Conservation (phyloP, 2,797 vertebrate species). For the Pantherophis vulpinus region DNA sequence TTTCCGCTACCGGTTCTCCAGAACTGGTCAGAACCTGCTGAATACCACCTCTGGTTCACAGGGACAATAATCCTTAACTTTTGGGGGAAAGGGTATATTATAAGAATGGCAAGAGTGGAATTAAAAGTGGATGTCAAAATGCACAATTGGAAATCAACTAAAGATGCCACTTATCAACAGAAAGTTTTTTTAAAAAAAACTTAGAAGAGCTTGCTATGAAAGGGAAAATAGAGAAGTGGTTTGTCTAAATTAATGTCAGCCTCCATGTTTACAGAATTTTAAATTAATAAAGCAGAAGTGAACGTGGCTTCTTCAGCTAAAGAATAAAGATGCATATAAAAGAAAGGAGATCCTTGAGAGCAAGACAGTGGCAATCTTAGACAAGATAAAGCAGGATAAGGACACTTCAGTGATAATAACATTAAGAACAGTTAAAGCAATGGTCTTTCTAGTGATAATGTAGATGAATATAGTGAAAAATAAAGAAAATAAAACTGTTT, state of each 20-base stretch:
- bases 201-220: background rate
- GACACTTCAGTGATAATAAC: background rate
- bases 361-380: background rate
- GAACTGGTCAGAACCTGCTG: too few species aligned
- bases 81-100: background rate
- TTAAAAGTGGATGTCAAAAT: background rate
- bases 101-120: background rate
- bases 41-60: background rate
- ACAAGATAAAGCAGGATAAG: background rate
- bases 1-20: too few species aligned
- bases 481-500: background rate
- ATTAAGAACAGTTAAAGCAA: background rate
- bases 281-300: background rate
- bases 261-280: background rate
- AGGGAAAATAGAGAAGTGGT: background rate
- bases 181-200: background rate
- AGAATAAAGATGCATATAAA: background rate
- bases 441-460: background rate
- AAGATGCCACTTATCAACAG: background rate
- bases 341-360: background rate
- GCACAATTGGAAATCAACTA: background rate
- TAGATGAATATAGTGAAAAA: background rate
- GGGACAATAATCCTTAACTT: background rate
- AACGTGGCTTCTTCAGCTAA: background rate
- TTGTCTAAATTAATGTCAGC: background rate